Percentiles rank a stretch among this genome's conserved stretches.
Evolutionary conservation across 2,113 vertebrate genomes (phyloP).

Genomic region (Ammodramus savannarum): DNA sequence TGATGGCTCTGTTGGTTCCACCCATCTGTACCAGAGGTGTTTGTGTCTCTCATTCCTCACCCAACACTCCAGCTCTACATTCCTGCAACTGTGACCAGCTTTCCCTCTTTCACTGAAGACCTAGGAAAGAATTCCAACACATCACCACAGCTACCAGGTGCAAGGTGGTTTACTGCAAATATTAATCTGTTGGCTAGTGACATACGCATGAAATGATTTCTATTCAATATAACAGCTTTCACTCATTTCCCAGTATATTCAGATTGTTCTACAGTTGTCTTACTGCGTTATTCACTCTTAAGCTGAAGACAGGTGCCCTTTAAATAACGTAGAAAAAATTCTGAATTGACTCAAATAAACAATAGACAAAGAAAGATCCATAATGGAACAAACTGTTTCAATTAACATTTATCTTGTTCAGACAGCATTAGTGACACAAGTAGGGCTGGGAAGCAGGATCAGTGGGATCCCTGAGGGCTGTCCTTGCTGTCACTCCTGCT

Average conservation of each 20-base stretch:
- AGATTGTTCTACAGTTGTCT: background rate
- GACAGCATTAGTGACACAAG: background rate
- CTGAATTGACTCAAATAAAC: background rate
- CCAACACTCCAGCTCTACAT: background rate
- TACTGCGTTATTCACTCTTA: background rate
- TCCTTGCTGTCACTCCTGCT: background rate
- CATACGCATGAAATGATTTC: background rate
- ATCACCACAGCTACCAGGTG: background rate
- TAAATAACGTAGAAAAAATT: background rate
- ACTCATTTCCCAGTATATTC: background rate
- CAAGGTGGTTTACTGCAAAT: background rate
- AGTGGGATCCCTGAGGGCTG: background rate
- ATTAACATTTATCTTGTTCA: background rate
- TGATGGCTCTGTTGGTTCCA: background rate
- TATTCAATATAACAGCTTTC: background rate
- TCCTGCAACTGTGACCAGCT: background rate
- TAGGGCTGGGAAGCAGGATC: background rate
- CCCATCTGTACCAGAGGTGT: background rate
- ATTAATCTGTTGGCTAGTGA: background rate
- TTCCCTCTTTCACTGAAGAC: background rate
- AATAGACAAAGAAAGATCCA: background rate
- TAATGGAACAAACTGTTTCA: background rate
- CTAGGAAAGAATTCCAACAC: background rate
- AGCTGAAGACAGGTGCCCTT: background rate
- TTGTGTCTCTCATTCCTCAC: background rate